These are phyloP conservation scores for Drosophila nr. fundita DNA, from an alignment of 2,888 invertebrate genomes.

Conservation along the genomic window DNA sequence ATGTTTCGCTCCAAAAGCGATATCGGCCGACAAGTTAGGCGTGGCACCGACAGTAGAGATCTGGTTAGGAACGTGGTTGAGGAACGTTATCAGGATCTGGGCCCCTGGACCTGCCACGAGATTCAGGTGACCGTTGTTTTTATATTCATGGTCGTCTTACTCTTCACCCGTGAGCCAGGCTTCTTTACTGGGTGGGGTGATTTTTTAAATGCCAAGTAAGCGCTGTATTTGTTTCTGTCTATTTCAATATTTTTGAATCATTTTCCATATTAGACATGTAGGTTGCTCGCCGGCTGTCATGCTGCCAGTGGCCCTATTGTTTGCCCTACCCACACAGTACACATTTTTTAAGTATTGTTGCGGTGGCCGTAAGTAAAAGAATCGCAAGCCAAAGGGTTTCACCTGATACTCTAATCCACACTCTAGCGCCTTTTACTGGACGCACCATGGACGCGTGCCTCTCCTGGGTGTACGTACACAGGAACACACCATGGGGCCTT, in stretches of 20 bases:
- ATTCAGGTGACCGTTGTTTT: constrained; percentile 89
- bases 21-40: constrained; percentile 42
- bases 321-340: constrained; percentile 91
- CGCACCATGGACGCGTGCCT: constrained; percentile 87
- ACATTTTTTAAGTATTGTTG: constrained; percentile 89
- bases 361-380: constrained; percentile 50
- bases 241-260: background rate
- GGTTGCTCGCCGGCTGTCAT: constrained; percentile 88
- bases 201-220: constrained; percentile 67
- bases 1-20: constrained; percentile 69
- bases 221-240: background rate
- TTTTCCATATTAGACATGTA: constrained; percentile 50
- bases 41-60: constrained; percentile 86
- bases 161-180: constrained; percentile 94
- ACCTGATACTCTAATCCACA: background rate
- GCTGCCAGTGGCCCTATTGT: constrained; percentile 91
- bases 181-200: constrained; percentile 94
- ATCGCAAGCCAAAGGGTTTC: background rate
- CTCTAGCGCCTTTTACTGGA: constrained; percentile 58
- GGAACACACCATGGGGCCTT: constrained; percentile 94
- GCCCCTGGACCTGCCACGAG: constrained; percentile 92
- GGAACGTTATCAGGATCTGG: constrained; percentile 87
- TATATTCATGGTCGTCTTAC: constrained; percentile 90
- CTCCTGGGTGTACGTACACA: constrained; percentile 92
- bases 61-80: constrained; percentile 86